Percentiles rank a stretch among this genome's conserved stretches.
Conservation (phyloP, 2,888 invertebrate species). For the Carcina quercana region DNA sequence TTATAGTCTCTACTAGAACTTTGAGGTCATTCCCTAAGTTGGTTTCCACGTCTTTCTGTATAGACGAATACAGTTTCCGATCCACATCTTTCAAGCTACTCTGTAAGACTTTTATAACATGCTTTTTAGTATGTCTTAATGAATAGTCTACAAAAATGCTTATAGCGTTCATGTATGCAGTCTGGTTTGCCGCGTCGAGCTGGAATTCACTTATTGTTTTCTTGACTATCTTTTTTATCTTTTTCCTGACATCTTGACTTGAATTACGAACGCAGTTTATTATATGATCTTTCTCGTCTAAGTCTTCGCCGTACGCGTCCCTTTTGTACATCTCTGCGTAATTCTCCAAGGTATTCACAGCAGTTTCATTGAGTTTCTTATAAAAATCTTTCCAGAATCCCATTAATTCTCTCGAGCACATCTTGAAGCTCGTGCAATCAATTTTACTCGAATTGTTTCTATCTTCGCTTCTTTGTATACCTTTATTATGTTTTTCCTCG, state of each 20-base stretch:
- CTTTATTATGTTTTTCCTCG: background rate
- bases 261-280: too few relatives aligned
- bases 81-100: slow-evolving; percentile 19
- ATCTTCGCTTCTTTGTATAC: background rate
- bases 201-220: slow-evolving; percentile 24
- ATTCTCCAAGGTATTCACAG: slow-evolving; percentile 33
- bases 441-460: slow-evolving; percentile 2
- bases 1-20: slow-evolving; percentile 27
- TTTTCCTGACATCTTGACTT: slow-evolving; percentile 24
- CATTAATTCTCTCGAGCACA: slow-evolving; percentile 43
- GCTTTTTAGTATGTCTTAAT: slow-evolving; percentile 19
- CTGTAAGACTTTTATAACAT: slow-evolving; percentile 18
- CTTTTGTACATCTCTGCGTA: slow-evolving; percentile 46
- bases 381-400: slow-evolving; percentile 36
- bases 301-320: slow-evolving; percentile 31
- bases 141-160: slow-evolving; percentile 25
- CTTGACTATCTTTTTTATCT: slow-evolving; percentile 21
- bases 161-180: slow-evolving; percentile 25
- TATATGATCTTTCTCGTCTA: slow-evolving; percentile 22
- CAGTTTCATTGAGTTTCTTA: slow-evolving; percentile 34
- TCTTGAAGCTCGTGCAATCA: slow-evolving; percentile 27
- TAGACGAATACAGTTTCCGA: slow-evolving; percentile 18
- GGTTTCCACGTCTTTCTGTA: slow-evolving; percentile 33
- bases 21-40: slow-evolving; percentile 39
- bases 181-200: slow-evolving; percentile 26